These are phyloP conservation scores for Lobophora halterata DNA, from an alignment of 2,888 invertebrate species.

Conservation along the genomic window DNA sequence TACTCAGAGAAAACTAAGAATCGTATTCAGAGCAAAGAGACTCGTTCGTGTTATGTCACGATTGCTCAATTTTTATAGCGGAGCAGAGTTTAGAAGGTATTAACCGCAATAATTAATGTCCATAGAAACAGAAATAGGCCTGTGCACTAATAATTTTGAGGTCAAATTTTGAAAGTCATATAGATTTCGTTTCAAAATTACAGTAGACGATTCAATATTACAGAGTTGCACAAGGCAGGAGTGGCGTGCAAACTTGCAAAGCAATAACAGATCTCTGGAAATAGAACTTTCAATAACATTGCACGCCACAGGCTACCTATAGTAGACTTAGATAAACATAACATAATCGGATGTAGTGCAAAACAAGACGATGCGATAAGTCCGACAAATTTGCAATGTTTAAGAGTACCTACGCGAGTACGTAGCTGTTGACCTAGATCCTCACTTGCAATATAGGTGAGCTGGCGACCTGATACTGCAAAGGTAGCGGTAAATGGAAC, in stretches of 20 bases:
- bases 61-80: constrained; percentile 24
- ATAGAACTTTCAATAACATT: constrained; percentile 7
- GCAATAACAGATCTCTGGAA: constrained; percentile 2
- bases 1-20: constrained; percentile 3
- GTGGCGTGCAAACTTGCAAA: not conserved
- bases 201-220: constrained; percentile 1
- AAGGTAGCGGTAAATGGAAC: constrained; percentile 30
- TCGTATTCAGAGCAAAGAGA: constrained; percentile 18
- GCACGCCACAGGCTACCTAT: too few species aligned
- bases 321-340: too few species aligned
- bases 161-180: constrained; percentile 1
- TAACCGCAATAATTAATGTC: constrained; percentile 29
- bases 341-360: not conserved
- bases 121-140: constrained; percentile 11
- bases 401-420: too few species aligned
- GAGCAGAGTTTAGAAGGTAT: constrained; percentile 20
- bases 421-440: constrained; percentile 50
- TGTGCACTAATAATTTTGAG: constrained; percentile 1
- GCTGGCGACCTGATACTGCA: constrained; percentile 38
- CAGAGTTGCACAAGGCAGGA: constrained; percentile 3
- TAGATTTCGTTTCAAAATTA: not conserved
- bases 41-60: constrained; percentile 17
- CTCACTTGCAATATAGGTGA: constrained; percentile 37
- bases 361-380: constrained; percentile 1
- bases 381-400: constrained; percentile 24